Percentiles rank a stretch among this genome's conserved stretches.
Evolutionary conservation across 2,113 vertebrate genomes (phyloP).

Genomic region (Mugil cephalus): DNA sequence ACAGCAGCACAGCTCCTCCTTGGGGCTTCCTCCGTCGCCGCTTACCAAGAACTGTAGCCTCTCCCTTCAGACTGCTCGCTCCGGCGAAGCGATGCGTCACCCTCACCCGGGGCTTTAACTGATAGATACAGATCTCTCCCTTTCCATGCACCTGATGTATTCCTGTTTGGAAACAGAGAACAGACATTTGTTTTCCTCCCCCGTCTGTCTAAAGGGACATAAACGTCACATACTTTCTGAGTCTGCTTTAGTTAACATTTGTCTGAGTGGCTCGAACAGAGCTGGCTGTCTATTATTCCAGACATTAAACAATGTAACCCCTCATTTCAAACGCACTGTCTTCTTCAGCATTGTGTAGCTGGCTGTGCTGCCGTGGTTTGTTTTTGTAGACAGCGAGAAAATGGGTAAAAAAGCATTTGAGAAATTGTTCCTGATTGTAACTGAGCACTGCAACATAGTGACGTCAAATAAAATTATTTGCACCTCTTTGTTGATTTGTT

Average conservation of each 20-base stretch:
- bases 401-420: not conserved
- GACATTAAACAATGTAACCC: not conserved
- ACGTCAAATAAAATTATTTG: conserved; percentile 57
- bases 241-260: not conserved
- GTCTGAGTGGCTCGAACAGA: not conserved
- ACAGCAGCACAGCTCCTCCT: conserved; percentile 66
- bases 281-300: not conserved
- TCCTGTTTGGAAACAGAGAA: not conserved
- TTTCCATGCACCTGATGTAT: conserved; percentile 19
- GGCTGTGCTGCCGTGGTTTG: not conserved
- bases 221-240: conserved; percentile 3
- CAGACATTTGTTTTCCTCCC: not conserved
- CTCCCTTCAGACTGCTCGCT: conserved; percentile 66
- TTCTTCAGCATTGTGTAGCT: not conserved
- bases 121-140: not conserved
- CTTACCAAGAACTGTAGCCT: conserved; percentile 69
- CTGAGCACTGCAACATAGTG: conserved; percentile 20
- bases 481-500: not conserved
- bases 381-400: not conserved
- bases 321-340: not conserved
- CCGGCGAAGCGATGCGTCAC: conserved; percentile 53
- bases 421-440: conserved; percentile 27
- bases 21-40: conserved; percentile 43
- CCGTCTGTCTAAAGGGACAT: conserved; percentile 8
- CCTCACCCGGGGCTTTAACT: conserved; percentile 73